phyloP scores from a whole-genome alignment of 1,140 invertebrate genomes.

The Anagrus nilaparvatae region DNA sequence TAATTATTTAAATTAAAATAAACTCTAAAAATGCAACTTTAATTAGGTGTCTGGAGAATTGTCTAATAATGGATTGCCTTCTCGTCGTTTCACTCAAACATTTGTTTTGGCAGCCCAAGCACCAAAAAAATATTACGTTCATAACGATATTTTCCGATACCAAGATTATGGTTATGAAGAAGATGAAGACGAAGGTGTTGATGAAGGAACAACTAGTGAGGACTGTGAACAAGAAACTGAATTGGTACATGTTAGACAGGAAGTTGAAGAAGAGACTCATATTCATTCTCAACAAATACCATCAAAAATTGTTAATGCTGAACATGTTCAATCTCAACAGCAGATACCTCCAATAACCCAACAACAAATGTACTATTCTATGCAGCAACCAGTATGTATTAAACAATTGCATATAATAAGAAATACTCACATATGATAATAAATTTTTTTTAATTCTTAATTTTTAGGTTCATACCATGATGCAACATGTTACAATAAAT shows the following conservation, averaged over 20 bases:
- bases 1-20: too few species aligned
- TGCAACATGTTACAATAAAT: constrained; percentile 33
- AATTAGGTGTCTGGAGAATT: constrained; percentile 83
- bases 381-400: constrained; percentile 27
- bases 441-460: constrained; percentile 2
- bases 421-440: background rate
- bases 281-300: constrained; percentile 29
- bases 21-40: constrained; percentile 7
- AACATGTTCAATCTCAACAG: constrained; percentile 30
- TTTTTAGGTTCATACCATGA: constrained; percentile 33
- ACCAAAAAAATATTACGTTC: constrained; percentile 95
- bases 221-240: constrained; percentile 37
- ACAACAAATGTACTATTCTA: constrained; percentile 34
- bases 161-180: constrained; percentile 55
- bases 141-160: constrained; percentile 98
- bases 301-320: constrained; percentile 21
- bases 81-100: constrained; percentile 95
- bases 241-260: constrained; percentile 49
- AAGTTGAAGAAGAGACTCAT: constrained; percentile 55
- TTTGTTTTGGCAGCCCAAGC: constrained; percentile 91
- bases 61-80: constrained; percentile 90
- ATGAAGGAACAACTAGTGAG: constrained; percentile 27
- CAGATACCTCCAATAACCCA: constrained; percentile 21
- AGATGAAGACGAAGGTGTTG: constrained; percentile 48
- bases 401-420: background rate